These are phyloP conservation scores for Lota lota DNA, from an alignment of 2,113 vertebrate genomes.

Conservation along the genomic window DNA sequence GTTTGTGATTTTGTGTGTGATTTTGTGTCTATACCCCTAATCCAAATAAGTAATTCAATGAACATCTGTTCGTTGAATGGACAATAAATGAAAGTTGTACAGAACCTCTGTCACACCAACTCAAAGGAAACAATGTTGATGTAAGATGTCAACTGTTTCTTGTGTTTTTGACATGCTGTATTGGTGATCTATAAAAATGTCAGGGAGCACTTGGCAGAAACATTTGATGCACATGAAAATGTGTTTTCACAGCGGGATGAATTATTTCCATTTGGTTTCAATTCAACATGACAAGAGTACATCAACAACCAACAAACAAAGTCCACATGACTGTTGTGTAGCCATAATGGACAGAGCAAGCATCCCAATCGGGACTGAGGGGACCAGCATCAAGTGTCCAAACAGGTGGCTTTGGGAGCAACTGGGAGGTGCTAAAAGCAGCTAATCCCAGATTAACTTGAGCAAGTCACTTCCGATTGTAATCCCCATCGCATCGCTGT, in stretches of 20 bases:
- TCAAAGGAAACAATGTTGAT: not conserved
- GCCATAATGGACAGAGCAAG: not conserved
- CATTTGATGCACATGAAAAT: not conserved
- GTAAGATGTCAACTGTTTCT: not conserved
- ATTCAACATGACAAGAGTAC: not conserved
- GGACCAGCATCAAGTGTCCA: constrained; percentile 44
- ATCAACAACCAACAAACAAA: not conserved
- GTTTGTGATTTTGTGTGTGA: too few relatives aligned
- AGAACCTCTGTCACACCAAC: too few relatives aligned
- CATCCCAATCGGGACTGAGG: constrained; percentile 31
- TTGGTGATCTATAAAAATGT: not conserved
- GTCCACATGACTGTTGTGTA: not conserved
- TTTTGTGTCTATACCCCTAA: too few relatives aligned
- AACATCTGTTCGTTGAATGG: too few relatives aligned
- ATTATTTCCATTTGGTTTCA: too few relatives aligned
- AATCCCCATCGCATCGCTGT: constrained; percentile 56
- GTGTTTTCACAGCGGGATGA: too few relatives aligned
- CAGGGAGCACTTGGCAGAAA: not conserved
- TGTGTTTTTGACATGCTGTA: too few relatives aligned
- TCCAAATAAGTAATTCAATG: too few relatives aligned
- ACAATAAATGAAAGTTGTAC: too few relatives aligned
- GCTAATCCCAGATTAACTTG: constrained; percentile 67
- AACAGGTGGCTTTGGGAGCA: constrained; percentile 66
- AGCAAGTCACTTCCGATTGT: constrained; percentile 60
- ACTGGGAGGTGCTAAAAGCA: constrained; percentile 50